Base-by-base conservation (phyloP, 2,797 vertebrate genomes). In the Gymnothorax reevesii region DNA sequence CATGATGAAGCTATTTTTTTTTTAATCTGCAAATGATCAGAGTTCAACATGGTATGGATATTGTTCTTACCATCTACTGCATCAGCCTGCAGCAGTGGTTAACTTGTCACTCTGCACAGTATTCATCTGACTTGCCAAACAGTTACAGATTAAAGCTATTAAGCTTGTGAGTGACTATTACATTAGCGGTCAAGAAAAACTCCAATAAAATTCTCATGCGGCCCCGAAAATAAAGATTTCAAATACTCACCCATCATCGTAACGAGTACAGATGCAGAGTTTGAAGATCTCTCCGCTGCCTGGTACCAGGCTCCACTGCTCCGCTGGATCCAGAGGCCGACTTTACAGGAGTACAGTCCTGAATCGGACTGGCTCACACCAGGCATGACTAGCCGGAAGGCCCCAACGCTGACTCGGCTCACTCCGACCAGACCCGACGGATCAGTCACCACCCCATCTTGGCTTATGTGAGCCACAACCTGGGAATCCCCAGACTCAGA, bases 281-380 rank as follows among this genome's bases (percentile, higher is more conserved):
- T 87, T 69, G 98, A 98, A 0, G 79, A 95, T 87, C 94, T 96
- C 91, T 98, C 97, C 0, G 97, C 96, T 10, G 96, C 97, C 91
- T 96, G 95, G 87, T 98, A 95, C 98, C 97, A 99, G 84, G 91
- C 93, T 57, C 95, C 94, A 0, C 95, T 95, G 89, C 95, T 94
- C 80, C 94, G 94, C 0, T 96, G 92, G 57, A 96, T 90, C 96
- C 97, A 99, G 85, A 96, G 94, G 0, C 94, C 91, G 87, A 97
- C 92, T 8, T 95, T 94, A 92, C 98, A 99, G 82, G 94, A 91
- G 91, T 99, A 99, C 69, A 92, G 93, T 71, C 97, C 98, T 0
- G 92, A 92, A 17, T 98, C 96, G 75, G 95, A 95, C 49, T 87
- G 87, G 82, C 93, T 94, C 80, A 97, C 94, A 0, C 93, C 95